A percentile compares a stretch with the other conserved stretches of the same genome.
Conservation (phyloP, 2,888 invertebrate species). For the Temnothorax rugatulus region DNA sequence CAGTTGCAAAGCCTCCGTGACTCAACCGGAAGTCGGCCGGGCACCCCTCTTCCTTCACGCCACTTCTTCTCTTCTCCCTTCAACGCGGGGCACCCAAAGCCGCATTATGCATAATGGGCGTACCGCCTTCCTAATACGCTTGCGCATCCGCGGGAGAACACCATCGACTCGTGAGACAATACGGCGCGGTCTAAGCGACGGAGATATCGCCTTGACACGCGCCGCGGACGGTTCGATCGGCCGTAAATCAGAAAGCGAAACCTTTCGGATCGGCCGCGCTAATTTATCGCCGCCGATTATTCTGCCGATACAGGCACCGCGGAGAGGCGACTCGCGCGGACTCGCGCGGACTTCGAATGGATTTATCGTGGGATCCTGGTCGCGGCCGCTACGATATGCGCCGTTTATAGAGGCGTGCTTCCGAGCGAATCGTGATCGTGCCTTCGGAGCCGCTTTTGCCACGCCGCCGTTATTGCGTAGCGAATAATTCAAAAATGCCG, state of each 20-base stretch:
- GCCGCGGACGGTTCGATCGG: constrained; percentile 49
- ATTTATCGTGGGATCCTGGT: constrained; percentile 51
- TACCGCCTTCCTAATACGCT: constrained; percentile 67
- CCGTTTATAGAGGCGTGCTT: constrained; percentile 54
- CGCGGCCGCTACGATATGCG: constrained; percentile 16
- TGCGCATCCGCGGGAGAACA: constrained; percentile 55
- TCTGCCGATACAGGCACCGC: constrained; percentile 36
- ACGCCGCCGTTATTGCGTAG: constrained; percentile 37
- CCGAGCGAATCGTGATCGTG: constrained; percentile 42
- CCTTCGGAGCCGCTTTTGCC: constrained; percentile 9
- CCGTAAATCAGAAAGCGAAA: constrained; percentile 60
- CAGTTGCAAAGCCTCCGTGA: constrained; percentile 77
- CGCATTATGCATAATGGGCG: constrained; percentile 78
- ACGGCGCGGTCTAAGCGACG: constrained; percentile 31
- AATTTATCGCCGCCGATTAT: constrained; percentile 58
- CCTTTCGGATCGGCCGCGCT: constrained; percentile 24
- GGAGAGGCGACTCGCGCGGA: constrained; percentile 18
- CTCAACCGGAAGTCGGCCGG: constrained; percentile 84
- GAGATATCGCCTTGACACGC: constrained; percentile 61
- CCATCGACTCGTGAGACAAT: constrained; percentile 54
- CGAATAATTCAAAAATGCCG: background rate
- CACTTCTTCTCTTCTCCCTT: constrained; percentile 73
- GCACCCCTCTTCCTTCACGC: constrained; percentile 78
- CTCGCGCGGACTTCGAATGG: constrained; percentile 16
- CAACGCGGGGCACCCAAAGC: constrained; percentile 70